A percentile compares a stretch with the other conserved stretches of the same genome.
Evolutionary conservation across 2,797 vertebrate species (phyloP).

Genomic region (Salmo trutta): DNA sequence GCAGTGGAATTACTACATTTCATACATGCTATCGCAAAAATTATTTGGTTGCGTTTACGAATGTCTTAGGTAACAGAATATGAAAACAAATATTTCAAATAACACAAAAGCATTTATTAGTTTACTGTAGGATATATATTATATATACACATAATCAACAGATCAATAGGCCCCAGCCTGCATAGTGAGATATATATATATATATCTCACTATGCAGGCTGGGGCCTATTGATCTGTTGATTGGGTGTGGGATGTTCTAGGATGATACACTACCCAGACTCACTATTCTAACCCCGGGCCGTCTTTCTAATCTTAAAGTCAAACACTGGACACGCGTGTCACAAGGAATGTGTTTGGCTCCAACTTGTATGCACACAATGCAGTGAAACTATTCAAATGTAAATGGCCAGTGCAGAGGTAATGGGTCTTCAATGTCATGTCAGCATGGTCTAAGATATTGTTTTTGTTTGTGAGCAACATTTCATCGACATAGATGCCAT

Average conservation of each 20-base stretch:
- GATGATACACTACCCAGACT: not conserved
- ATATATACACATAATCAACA: too few species aligned
- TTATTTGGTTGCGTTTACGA: too few species aligned
- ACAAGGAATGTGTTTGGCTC: conserved; percentile 4
- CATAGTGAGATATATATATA: too few species aligned
- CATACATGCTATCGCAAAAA: too few species aligned
- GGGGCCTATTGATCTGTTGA: conserved; percentile 2
- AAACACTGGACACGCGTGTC: not conserved
- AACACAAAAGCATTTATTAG: too few species aligned
- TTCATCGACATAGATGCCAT: not conserved
- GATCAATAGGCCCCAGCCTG: too few species aligned
- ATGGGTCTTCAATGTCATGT: not conserved
- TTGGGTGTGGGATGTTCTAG: too few species aligned
- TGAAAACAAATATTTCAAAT: too few species aligned
- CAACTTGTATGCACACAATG: not conserved
- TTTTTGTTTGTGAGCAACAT: not conserved
- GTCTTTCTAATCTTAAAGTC: not conserved
- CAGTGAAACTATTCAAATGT: not conserved
- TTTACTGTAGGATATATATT: too few species aligned
- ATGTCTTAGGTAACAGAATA: too few species aligned
- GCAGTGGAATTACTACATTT: too few species aligned
- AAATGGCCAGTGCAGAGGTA: not conserved
- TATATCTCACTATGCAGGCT: too few species aligned
- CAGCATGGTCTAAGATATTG: not conserved
- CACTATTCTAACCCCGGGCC: not conserved